These are phyloP conservation scores for Xestoiulus laeticollis DNA, from an alignment of 2,888 invertebrate genomes.

Conservation along the genomic window DNA sequence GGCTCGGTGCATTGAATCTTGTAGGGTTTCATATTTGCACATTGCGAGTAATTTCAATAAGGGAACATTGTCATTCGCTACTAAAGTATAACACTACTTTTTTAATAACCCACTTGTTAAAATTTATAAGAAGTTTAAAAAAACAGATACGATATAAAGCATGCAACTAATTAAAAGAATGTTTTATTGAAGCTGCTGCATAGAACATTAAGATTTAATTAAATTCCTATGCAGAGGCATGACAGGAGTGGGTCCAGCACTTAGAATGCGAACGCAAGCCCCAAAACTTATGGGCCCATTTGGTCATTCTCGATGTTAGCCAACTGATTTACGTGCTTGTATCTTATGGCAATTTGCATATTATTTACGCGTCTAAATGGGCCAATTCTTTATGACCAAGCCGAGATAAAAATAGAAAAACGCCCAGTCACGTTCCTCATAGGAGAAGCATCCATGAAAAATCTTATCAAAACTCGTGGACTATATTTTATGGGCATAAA, in stretches of 20 bases:
- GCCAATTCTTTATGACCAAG: not conserved
- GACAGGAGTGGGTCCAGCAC: not conserved
- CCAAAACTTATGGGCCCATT: constrained; percentile 23
- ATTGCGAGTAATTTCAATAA: too few relatives aligned
- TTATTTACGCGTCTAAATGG: not conserved
- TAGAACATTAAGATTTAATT: not conserved
- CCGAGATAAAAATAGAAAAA: not conserved
- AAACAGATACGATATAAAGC: not conserved
- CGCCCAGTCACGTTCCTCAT: constrained; percentile 8
- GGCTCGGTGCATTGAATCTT: not conserved
- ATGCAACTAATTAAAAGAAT: constrained; percentile 30
- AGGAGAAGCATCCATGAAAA: not conserved
- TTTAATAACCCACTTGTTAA: not conserved
- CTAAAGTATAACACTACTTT: not conserved
- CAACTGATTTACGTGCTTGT: not conserved
- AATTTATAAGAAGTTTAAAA: not conserved
- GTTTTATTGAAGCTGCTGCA: not conserved
- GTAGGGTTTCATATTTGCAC: too few relatives aligned
- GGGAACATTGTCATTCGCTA: not conserved
- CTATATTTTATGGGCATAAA: constrained; percentile 38
- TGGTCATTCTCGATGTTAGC: constrained; percentile 40
- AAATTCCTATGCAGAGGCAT: not conserved
- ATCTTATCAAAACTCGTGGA: not conserved
- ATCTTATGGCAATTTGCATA: not conserved
- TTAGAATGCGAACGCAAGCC: not conserved